These are phyloP conservation scores for Meganola albula DNA, from an alignment of 2,888 invertebrate species.

Conservation along the genomic window DNA sequence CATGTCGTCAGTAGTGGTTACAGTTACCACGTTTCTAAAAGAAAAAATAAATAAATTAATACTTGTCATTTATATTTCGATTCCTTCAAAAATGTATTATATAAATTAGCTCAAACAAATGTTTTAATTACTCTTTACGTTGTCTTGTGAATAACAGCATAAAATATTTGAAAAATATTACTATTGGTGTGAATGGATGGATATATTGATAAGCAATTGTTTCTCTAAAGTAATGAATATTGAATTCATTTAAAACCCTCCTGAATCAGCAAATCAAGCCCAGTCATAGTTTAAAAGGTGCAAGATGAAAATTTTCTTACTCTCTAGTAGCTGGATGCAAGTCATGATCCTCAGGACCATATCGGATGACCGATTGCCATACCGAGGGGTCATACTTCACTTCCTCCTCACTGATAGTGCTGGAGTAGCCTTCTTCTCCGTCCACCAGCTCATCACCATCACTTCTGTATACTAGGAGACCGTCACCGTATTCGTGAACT, in stretches of 20 bases:
- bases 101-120: too few relatives aligned
- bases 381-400: conserved; percentile 82
- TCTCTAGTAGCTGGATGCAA: conserved; percentile 75
- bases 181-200: too few relatives aligned
- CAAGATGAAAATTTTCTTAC: conserved; percentile 56
- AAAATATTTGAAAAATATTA: too few relatives aligned
- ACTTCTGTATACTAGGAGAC: conserved; percentile 73
- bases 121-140: too few relatives aligned
- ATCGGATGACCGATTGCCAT: conserved; percentile 84
- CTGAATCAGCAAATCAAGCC: too few relatives aligned
- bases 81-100: too few relatives aligned
- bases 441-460: conserved; percentile 58
- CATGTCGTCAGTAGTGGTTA: conserved; percentile 29
- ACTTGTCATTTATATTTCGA: too few relatives aligned
- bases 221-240: too few relatives aligned
- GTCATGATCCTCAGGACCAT: conserved; percentile 72
- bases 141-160: too few relatives aligned
- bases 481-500: conserved; percentile 74
- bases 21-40: conserved; percentile 41
- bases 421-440: conserved; percentile 82
- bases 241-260: too few relatives aligned
- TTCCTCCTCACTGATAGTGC: conserved; percentile 86
- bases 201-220: too few relatives aligned
- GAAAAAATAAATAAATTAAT: not conserved
- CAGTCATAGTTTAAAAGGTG: too few relatives aligned